phyloP scores from a whole-genome alignment of 2,888 invertebrate species.

The Temnothorax rugatulus region DNA sequence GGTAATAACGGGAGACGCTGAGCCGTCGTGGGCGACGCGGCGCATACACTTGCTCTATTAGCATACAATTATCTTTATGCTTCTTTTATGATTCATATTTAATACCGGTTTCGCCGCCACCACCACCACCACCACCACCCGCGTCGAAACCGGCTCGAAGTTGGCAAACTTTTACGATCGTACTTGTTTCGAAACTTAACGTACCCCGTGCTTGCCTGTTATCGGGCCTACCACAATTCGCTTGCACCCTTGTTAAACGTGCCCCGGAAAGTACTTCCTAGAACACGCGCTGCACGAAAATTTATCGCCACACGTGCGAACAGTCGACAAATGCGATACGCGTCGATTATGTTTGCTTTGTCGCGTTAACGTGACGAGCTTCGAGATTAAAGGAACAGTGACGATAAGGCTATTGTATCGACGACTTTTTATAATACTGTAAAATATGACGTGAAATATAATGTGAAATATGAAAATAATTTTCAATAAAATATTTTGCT shows the following conservation, averaged over 20 bases:
- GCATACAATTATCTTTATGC: constrained; percentile 83
- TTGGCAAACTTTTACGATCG: constrained; percentile 77
- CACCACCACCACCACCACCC: constrained; percentile 17
- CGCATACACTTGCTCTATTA: constrained; percentile 80
- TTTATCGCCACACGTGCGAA: constrained; percentile 71
- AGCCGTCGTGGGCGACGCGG: constrained; percentile 74
- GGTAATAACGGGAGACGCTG: constrained; percentile 69
- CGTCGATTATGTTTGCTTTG: constrained; percentile 44
- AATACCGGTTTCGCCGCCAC: constrained; percentile 70
- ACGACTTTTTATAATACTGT: constrained; percentile 45
- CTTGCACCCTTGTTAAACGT: constrained; percentile 66
- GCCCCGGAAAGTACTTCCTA: constrained; percentile 64
- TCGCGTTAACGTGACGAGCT: constrained; percentile 35
- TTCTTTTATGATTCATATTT: constrained; percentile 83
- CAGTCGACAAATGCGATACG: constrained; percentile 58
- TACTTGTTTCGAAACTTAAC: constrained; percentile 75
- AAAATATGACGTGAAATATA: constrained; percentile 15
- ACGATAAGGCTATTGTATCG: constrained; percentile 26
- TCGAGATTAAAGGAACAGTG: neutral
- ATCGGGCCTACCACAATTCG: constrained; percentile 63
- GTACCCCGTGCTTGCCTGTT: constrained; percentile 67
- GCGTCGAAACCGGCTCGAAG: constrained; percentile 59
- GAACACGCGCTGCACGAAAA: constrained; percentile 53
- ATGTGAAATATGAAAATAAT: constrained; percentile 40
- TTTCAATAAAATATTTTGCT: constrained; percentile 46